Evolutionary conservation across 1,140 invertebrate genomes (phyloP), one percentile per base, ranked within the genome.

Genomic region (Diorhabda carinulata): DNA sequence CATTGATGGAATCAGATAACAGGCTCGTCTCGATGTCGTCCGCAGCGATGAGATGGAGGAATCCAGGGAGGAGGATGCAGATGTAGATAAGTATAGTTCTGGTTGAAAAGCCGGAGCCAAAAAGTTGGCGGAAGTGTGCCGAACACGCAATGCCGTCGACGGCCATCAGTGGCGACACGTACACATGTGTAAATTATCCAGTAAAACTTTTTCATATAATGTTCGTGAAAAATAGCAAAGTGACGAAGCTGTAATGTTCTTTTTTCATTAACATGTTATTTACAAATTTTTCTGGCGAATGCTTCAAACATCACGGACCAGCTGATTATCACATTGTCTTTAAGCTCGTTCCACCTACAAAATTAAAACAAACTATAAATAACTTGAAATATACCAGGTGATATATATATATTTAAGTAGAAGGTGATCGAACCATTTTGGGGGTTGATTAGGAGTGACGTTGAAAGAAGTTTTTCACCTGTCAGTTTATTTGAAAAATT

Each of bases 251-350:
- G 47, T 52, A n/a, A 52, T n/a, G 47, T n/a, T 52, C n/a, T n/a
- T 52, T 52, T 8, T 8, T 52, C 47, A 52, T 52, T n/a, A 52
- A 52, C 47, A 52, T 52, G 47, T 52, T 52, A 52, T 52, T 52
- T 52, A 52, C 47, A 52, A n/a, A 8, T 52, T 52, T 52, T 2
- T 52, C 47, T 52, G 47, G 47, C 47, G n/a, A 52, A 52, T 52
- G 47, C n/a, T n/a, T 52, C 6, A 52, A 52, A 52, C n/a, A 52
- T 52, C 6, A 8, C 3, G 47, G 47, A 4, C 47, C 47, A n/a
- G 47, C 47, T 52, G 47, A 52, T 52, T 52, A 52, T 52, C 47
- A 52, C 47, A 52, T 52, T 52, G 47, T 52, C 47, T 52, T 52
- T n/a, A 2, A 52, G 47, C 47, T 52, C n/a, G 47, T 52, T 52